Evolutionary conservation across 1,140 invertebrate genomes (phyloP), one percentile per base, ranked within the genome.

Genomic region (Polypedilum pembai): DNA sequence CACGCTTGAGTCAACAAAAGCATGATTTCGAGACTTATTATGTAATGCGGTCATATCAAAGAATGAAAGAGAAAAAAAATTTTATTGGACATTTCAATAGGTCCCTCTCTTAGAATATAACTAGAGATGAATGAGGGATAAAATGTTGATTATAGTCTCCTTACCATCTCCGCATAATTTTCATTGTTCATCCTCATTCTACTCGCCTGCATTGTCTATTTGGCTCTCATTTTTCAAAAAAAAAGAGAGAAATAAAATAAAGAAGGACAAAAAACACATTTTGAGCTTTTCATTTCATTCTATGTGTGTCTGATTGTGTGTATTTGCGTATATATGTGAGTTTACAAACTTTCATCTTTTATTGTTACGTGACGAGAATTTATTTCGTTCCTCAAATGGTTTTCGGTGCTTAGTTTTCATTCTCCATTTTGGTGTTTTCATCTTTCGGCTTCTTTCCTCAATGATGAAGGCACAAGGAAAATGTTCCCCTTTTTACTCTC

Each of bases 291-390:
- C 45, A 56, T 56, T 56, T n/a, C 45, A 56, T 56, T 56, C 45
- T 56, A n/a, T 56, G n/a, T 56, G n/a, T 56, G 45, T 56, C 65
- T 69, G 17, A 69, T 69, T 69, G 65, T 69, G 65, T 69, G 20
- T 69, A 21, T 69, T 18, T 69, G 17, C 8, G 65, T 21, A 69
- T 69, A 17, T 56, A 69, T 69, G 20, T 69, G 65, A 20, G 65
- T 69, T 69, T 69, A 18, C 65, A 69, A 69, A 69, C 65, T 69
- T 69, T 69, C 65, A 69, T 69, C 65, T 69, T 69, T 69, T 69
- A 69, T 69, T 69, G 65, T 21, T 69, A 69, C 65, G 65, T 69
- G 65, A 69, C 17, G 15, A 10, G 65, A 69, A 69, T 69, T 69
- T 69, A 56, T 56, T 56, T 56, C 45, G 10, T 56, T 33, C 3